Evolutionary conservation across 2,113 vertebrate species (phyloP), one percentile per base, ranked within the genome.

Genomic region (Erinaceus europaeus): DNA sequence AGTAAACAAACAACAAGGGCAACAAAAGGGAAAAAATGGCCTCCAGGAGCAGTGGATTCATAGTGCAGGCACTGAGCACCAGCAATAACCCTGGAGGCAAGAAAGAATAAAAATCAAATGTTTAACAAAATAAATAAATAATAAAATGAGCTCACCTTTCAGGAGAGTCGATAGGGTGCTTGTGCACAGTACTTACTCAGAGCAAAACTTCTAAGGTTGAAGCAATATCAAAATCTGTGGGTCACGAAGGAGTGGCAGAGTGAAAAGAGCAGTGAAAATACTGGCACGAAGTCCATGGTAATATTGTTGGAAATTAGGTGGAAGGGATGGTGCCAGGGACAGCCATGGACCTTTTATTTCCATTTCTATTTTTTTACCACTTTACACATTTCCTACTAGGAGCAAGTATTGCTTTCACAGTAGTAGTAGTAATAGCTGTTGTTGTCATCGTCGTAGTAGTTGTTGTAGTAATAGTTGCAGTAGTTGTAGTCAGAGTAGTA

Each of bases 321-420:
- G 44, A 81, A 62, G 64, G 61, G 9, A 46, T 1, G 3, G 21
- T 32, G 14, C n/a, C n/a, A 20, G 17, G 57, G 15, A 72, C 34
- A 20, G 17, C 6, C 1, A n/a, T 17, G 21, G 36, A 2, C 20
- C 48, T 76, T 71, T 52, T 9, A 68, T 69, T 76, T 44, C 89
- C 7, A 59, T 46, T 86, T 80, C 40, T 20, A 68, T 84, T 55
- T 87, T 68, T 76, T 21, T n/a, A 46, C 5, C n/a, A 77, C 71
- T 88, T 90, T 62, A 84, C 10, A 23, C 29, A 82, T 17, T 69
- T 89, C 74, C 38, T 89, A n/a, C 34, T 11, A 65, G 57, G 17
- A 84, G 3, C 21, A 92, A 46, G 5, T n/a, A 82, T 29, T 90
- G 75, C 42, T 89, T 83, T 78, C 46, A 32, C 2, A 88, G n/a